Conservation (phyloP, 2,888 invertebrate species). For the Philhelius pedissequus region DNA sequence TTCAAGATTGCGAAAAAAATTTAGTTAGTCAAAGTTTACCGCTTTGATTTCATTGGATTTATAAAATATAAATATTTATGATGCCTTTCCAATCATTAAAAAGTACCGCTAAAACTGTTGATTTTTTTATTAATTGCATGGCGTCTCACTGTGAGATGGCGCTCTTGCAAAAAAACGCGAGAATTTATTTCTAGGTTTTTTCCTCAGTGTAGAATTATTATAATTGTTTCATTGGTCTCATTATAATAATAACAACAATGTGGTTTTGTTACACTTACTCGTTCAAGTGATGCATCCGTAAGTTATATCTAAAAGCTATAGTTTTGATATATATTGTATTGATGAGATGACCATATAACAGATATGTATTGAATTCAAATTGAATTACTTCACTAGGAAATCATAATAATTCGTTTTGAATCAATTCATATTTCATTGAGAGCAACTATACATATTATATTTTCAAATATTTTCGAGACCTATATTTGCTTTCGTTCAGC, state of each 20-base stretch:
- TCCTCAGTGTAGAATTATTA: neutral
- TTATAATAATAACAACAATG: conserved; percentile 20
- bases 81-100: no score
- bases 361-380: neutral
- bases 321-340: neutral
- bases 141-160: no score
- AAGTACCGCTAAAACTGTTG: no score
- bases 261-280: conserved; percentile 9
- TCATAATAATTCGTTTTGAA: neutral
- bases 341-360: neutral
- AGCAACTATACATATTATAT: no score
- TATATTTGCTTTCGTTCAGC: no score
- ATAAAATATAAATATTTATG: no score
- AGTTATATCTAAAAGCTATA: neutral
- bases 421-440: neutral
- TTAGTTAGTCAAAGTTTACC: no score
- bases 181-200: neutral
- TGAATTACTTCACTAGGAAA: neutral
- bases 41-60: no score
- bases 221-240: conserved; percentile 7
- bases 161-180: no score
- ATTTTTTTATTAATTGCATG: no score
- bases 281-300: conserved; percentile 27
- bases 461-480: no score
- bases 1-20: no score